Evolutionary conservation across 2,113 vertebrate species (phyloP).

Genomic region (Chionis minor): DNA sequence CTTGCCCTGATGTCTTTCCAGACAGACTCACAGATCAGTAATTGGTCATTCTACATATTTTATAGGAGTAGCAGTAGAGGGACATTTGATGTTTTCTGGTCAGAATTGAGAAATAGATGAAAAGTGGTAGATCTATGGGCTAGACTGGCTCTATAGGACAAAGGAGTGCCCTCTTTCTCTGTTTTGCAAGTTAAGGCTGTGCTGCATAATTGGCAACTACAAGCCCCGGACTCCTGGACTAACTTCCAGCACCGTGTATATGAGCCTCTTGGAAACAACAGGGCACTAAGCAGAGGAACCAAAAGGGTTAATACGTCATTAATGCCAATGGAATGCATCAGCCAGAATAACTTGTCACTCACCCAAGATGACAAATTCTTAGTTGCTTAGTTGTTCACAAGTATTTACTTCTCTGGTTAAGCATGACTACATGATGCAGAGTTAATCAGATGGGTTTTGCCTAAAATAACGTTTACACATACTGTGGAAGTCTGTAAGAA

Average conservation of each 20-base stretch:
- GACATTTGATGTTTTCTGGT: background rate
- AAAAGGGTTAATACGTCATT: background rate
- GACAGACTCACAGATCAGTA: background rate
- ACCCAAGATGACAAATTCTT: background rate
- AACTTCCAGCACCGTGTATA: background rate
- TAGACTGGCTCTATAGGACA: background rate
- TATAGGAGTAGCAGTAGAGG: background rate
- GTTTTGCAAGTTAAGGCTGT: background rate
- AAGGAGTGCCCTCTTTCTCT: background rate
- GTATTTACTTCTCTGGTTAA: background rate
- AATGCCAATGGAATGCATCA: background rate
- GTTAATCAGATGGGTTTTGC: background rate
- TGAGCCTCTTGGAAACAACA: background rate
- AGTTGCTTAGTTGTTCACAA: background rate
- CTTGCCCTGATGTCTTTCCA: background rate
- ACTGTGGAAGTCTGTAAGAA: background rate
- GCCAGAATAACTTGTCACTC: background rate
- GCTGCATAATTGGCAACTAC: background rate
- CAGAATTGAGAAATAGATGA: background rate
- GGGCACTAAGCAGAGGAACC: background rate
- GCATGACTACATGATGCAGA: background rate
- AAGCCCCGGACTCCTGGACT: rapidly evolving
- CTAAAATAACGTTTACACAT: no score
- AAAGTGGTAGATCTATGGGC: background rate
- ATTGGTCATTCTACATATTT: background rate